Evolutionary conservation across 1,140 invertebrate genomes (phyloP).

Genomic region (Ruditapes philippinarum): DNA sequence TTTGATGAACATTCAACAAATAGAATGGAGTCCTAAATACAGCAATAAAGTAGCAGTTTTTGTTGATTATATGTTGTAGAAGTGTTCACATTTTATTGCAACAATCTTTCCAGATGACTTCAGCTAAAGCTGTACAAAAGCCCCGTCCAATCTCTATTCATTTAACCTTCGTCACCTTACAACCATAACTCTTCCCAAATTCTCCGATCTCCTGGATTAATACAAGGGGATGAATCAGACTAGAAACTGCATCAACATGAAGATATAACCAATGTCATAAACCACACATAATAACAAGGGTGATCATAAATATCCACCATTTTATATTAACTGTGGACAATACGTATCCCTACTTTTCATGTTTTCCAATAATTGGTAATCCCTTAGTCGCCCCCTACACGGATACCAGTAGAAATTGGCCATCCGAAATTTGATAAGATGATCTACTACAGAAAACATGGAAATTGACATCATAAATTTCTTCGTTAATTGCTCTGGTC

Average conservation of each 20-base stretch:
- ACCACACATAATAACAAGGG: constrained; percentile 43
- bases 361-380: constrained; percentile 51
- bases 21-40: neutral
- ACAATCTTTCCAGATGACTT: neutral
- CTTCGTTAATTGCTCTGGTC: constrained; percentile 45
- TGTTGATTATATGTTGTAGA: constrained; percentile 3
- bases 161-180: constrained; percentile 52
- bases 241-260: constrained; percentile 4
- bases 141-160: constrained; percentile 62
- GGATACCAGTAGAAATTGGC: neutral
- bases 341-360: constrained; percentile 32
- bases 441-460: constrained; percentile 49
- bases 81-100: constrained; percentile 31
- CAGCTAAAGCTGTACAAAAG: constrained; percentile 20
- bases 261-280: constrained; percentile 47
- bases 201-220: constrained; percentile 10
- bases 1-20: constrained; percentile 32
- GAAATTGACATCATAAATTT: constrained; percentile 59
- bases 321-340: constrained; percentile 44
- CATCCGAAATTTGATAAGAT: neutral
- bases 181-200: constrained; percentile 47
- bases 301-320: constrained; percentile 36
- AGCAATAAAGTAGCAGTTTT: constrained; percentile 45
- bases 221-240: constrained; percentile 42
- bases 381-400: constrained; percentile 28